phyloP scores from a whole-genome alignment of 2,888 invertebrate genomes.

The Meliscaeva auricollis region DNA sequence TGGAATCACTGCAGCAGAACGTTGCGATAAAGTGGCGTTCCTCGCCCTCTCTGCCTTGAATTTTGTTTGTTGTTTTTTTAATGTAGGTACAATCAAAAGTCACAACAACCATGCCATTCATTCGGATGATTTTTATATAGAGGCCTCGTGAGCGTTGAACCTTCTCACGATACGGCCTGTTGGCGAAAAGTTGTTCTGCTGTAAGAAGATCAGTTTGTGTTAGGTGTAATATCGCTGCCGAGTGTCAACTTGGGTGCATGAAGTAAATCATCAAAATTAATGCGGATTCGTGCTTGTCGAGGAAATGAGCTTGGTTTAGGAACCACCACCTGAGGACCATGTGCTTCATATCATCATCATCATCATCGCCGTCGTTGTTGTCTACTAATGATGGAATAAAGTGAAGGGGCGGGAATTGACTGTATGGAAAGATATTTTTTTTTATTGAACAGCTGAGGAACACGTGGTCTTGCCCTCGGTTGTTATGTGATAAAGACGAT shows the following conservation, averaged over 20 bases:
- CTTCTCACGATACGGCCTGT: constrained; percentile 66
- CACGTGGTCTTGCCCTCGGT: constrained; percentile 75
- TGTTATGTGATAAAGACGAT: not conserved
- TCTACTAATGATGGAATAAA: constrained; percentile 40
- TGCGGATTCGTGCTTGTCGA: constrained; percentile 37
- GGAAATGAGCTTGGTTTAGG: constrained; percentile 33
- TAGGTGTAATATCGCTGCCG: constrained; percentile 57
- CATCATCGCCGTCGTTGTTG: not conserved
- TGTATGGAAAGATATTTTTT: constrained; percentile 63
- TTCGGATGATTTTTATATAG: constrained; percentile 52
- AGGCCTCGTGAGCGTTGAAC: constrained; percentile 62
- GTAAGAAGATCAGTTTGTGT: constrained; percentile 33
- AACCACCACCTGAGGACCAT: constrained; percentile 61
- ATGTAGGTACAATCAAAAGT: constrained; percentile 61
- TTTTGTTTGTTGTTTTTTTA: constrained; percentile 14
- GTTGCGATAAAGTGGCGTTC: constrained; percentile 73
- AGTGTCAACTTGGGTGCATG: constrained; percentile 65
- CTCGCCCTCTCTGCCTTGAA: constrained; percentile 27
- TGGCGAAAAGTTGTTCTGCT: constrained; percentile 17
- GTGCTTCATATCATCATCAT: constrained; percentile 14
- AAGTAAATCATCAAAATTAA: constrained; percentile 71
- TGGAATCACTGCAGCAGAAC: constrained; percentile 76
- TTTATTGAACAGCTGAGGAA: constrained; percentile 79
- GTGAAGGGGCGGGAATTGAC: constrained; percentile 40
- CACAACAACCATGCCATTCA: constrained; percentile 74